These are phyloP conservation scores for Anguilla anguilla DNA, from an alignment of 2,797 vertebrate genomes.

Conservation along the genomic window DNA sequence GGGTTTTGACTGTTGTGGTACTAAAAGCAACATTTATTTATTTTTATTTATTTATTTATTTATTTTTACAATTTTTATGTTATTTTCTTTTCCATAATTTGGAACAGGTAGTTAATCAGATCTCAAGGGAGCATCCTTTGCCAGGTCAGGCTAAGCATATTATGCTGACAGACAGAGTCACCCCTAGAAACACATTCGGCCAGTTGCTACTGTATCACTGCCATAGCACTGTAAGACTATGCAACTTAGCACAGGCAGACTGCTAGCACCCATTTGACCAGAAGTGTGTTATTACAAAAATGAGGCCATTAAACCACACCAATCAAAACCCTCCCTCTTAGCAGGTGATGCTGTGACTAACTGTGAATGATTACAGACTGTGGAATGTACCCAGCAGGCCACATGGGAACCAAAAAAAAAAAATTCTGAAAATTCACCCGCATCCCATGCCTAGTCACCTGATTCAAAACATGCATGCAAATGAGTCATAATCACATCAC, in stretches of 20 bases:
- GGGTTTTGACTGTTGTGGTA: not conserved
- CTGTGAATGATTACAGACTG: not conserved
- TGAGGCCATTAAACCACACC: not conserved
- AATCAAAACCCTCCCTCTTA: not conserved
- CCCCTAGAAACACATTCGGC: not conserved
- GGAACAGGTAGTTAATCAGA: not conserved
- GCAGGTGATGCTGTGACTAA: not conserved
- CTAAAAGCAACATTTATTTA: not conserved
- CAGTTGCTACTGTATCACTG: no score
- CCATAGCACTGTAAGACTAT: no score
- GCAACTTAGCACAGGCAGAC: no score
- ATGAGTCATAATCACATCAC: not conserved
- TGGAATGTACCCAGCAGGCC: not conserved
- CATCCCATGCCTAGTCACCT: not conserved
- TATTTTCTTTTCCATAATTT: not conserved
- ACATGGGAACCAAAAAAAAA: not conserved
- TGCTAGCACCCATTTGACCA: no score
- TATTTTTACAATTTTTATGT: not conserved
- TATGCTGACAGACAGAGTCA: not conserved
- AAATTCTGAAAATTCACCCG: not conserved
- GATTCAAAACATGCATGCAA: not conserved
- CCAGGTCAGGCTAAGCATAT: not conserved
- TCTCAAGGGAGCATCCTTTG: not conserved
- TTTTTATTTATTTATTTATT: no score
- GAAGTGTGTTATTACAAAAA: not conserved